A percentile compares a stretch with the other conserved stretches of the same genome.
Evolutionary conservation across 1,140 invertebrate species (phyloP).

Genomic region (Cepaea nemoralis): DNA sequence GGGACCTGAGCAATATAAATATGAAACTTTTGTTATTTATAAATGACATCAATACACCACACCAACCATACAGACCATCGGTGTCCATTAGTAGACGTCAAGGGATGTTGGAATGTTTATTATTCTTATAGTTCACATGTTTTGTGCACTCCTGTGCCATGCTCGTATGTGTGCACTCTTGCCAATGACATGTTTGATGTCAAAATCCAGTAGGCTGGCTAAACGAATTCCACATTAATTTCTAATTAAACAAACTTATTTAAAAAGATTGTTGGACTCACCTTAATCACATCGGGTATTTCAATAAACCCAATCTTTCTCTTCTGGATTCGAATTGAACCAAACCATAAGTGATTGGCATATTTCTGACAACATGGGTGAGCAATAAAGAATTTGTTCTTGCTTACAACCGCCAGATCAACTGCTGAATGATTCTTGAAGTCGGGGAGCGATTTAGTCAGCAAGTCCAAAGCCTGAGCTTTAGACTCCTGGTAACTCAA

Average conservation of each 20-base stretch:
- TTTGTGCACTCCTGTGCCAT: no score
- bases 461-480: constrained; percentile 66
- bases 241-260: neutral
- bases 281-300: constrained; percentile 53
- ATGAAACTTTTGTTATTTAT: no score
- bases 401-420: constrained; percentile 65
- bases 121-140: no score
- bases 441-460: constrained; percentile 68
- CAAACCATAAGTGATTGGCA: constrained; percentile 69
- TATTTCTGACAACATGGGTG: constrained; percentile 74
- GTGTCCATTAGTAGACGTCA: no score
- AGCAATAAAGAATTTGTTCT: constrained; percentile 70
- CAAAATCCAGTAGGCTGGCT: neutral
- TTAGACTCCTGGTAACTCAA: constrained; percentile 67
- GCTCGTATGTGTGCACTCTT: no score
- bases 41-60: no score
- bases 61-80: no score
- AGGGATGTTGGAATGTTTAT: no score
- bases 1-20: no score
- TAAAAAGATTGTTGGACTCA: neutral
- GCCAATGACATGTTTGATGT: neutral
- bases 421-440: constrained; percentile 68
- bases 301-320: constrained; percentile 56
- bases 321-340: constrained; percentile 69
- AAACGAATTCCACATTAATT: neutral